Conservation (phyloP, 1,140 invertebrate genomes). For the Nomia melanderi region DNA sequence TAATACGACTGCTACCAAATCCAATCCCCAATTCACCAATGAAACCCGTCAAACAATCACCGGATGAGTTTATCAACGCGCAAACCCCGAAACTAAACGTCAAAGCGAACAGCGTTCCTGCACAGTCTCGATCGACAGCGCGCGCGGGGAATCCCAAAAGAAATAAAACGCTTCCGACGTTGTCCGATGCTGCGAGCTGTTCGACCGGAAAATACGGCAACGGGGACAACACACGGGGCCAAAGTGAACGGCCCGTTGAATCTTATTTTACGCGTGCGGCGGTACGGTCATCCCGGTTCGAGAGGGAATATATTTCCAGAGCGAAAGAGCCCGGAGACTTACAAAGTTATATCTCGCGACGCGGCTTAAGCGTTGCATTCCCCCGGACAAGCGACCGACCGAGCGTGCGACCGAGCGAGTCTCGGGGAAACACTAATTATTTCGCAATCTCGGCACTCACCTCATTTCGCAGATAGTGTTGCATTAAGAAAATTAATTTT, state of each 20-base stretch:
- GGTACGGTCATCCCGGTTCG: not conserved
- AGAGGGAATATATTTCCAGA: not conserved
- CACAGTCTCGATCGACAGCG: too few species aligned
- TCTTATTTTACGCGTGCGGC: constrained; percentile 3
- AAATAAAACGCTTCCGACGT: too few species aligned
- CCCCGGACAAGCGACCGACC: constrained; percentile 20
- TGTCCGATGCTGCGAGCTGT: too few species aligned
- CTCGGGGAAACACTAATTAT: constrained; percentile 58
- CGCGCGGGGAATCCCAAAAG: too few species aligned
- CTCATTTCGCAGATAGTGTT: constrained; percentile 63
- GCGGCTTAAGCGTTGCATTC: constrained; percentile 12
- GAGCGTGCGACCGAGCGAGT: too few species aligned
- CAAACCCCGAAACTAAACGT: too few species aligned
- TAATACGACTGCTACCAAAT: too few species aligned
- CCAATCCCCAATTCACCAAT: too few species aligned
- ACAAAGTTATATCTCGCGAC: not conserved
- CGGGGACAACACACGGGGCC: not conserved
- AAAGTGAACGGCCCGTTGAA: not conserved
- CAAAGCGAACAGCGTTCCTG: too few species aligned
- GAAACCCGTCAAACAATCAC: too few species aligned
- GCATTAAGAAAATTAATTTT: constrained; percentile 67
- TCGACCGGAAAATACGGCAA: not conserved
- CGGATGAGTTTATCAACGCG: too few species aligned
- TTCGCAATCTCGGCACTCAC: constrained; percentile 61
- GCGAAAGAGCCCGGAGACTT: not conserved